These are phyloP conservation scores for Drosophila repleta DNA, from an alignment of 1,140 invertebrate genomes.

Conservation along the genomic window DNA sequence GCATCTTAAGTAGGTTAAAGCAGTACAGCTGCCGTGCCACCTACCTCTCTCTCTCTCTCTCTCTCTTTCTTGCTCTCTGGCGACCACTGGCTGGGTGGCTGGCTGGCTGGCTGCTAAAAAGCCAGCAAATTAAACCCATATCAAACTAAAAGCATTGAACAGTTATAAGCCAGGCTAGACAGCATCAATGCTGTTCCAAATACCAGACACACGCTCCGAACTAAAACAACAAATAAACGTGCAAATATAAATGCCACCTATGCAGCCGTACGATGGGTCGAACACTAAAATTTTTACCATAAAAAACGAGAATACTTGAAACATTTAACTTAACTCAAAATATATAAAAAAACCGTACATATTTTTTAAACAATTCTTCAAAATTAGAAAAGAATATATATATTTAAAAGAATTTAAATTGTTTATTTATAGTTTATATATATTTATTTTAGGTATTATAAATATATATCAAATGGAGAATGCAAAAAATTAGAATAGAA, in stretches of 20 bases:
- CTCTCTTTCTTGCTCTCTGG: not conserved
- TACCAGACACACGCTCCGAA: constrained; percentile 25
- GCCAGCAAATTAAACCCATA: constrained; percentile 70
- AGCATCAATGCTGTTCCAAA: constrained; percentile 21
- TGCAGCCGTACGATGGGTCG: constrained; percentile 2
- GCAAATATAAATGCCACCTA: constrained; percentile 10
- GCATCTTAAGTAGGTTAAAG: constrained; percentile 34
- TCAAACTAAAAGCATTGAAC: constrained; percentile 72
- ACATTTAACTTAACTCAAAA: no score
- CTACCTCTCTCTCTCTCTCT: not conserved
- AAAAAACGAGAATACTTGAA: no score
- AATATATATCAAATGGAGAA: no score
- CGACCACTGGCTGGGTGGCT: not conserved
- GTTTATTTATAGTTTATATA: no score
- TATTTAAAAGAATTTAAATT: no score
- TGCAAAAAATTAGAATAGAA: no score
- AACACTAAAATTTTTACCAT: not conserved
- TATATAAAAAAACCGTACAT: no score
- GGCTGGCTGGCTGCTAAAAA: constrained; percentile 4
- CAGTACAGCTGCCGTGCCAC: not conserved
- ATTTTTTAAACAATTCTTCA: no score
- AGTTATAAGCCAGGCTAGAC: constrained; percentile 62
- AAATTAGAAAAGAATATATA: no score
- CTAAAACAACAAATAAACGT: constrained; percentile 19
- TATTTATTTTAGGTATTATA: no score